These are phyloP conservation scores for Stegostoma tigrinum DNA, from an alignment of 2,113 vertebrate species.

Conservation along the genomic window DNA sequence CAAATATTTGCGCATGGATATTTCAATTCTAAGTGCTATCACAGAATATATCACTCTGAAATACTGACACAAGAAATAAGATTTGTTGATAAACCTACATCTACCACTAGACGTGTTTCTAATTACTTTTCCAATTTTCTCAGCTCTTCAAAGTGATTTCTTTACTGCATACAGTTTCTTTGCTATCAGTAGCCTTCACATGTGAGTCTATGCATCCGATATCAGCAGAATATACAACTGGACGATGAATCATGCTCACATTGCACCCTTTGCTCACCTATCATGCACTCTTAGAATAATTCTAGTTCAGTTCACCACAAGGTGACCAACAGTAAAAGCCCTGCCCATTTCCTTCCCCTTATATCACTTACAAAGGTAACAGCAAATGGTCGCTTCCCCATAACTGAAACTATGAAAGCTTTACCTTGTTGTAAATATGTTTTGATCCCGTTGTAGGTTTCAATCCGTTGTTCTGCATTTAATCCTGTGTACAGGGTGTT, in stretches of 20 bases:
- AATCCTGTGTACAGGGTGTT: neutral
- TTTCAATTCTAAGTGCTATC: neutral
- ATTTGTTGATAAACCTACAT: neutral
- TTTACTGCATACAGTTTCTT: neutral
- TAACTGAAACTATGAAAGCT: neutral
- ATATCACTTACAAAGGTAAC: neutral
- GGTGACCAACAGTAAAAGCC: neutral
- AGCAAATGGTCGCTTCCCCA: neutral
- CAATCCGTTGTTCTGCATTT: neutral
- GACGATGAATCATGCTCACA: neutral
- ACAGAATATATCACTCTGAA: neutral
- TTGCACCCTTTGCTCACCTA: neutral
- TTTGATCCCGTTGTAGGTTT: conserved; percentile 28
- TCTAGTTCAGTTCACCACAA: neutral
- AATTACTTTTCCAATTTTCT: neutral
- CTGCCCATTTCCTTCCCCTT: neutral
- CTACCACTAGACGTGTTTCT: neutral
- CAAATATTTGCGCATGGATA: neutral
- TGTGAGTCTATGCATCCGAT: neutral
- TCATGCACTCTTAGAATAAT: neutral
- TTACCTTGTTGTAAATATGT: conserved; percentile 22
- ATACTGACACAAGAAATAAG: neutral
- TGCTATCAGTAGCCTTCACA: neutral
- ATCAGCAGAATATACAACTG: neutral
- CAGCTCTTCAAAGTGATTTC: neutral